A percentile compares a stretch with the other conserved stretches of the same genome.
Evolutionary conservation across 2,113 vertebrate genomes (phyloP).

Genomic region (Onychostoma macrolepis): DNA sequence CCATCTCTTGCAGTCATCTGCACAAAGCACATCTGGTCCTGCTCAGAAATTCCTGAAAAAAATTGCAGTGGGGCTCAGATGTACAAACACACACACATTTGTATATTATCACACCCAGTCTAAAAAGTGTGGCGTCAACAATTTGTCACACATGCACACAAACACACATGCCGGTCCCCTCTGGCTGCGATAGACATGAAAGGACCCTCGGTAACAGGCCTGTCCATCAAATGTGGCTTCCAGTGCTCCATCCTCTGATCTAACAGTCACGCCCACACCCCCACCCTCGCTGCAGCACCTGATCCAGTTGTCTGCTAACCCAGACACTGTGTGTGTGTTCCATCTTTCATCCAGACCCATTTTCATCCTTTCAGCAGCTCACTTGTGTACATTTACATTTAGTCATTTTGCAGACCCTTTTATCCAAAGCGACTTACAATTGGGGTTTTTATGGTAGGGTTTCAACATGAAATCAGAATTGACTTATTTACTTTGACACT

Average conservation of each 20-base stretch:
- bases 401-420: too few relatives aligned
- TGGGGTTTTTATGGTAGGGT: not conserved
- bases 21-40: slow-evolving; percentile 55
- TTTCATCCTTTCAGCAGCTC: slow-evolving; percentile 3
- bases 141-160: slow-evolving; percentile 6
- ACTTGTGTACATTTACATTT: too few relatives aligned
- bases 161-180: slow-evolving; percentile 35
- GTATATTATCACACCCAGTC: not conserved
- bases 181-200: slow-evolving; percentile 52
- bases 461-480: not conserved
- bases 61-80: slow-evolving; percentile 18
- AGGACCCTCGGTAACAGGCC: slow-evolving; percentile 55
- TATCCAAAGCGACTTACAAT: too few relatives aligned
- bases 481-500: slow-evolving; percentile 3
- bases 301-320: slow-evolving; percentile 49
- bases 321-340: slow-evolving; percentile 41
- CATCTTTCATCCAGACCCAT: slow-evolving; percentile 43
- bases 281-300: slow-evolving; percentile 24
- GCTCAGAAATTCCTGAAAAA: slow-evolving; percentile 34
- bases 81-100: not conserved
- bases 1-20: not conserved
- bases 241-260: slow-evolving; percentile 5
- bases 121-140: not conserved
- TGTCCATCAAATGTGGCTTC: slow-evolving; percentile 33
- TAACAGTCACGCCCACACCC: not conserved